These are phyloP conservation scores for Sphenopsis melanotis DNA, from an alignment of 2,797 vertebrate genomes.

Conservation along the genomic window DNA sequence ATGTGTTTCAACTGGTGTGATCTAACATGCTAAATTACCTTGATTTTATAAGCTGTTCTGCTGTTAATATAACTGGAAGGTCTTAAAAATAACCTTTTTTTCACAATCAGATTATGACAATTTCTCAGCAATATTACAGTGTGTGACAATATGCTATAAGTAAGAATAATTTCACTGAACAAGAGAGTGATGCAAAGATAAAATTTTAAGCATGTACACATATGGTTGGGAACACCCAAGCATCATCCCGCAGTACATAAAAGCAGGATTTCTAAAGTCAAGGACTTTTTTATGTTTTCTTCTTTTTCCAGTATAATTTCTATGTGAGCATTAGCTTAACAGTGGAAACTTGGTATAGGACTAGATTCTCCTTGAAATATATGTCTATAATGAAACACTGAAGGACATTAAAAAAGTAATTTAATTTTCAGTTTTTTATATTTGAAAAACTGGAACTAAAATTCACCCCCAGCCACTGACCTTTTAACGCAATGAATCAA, in stretches of 20 bases:
- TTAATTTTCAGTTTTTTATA: not conserved
- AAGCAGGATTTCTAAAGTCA: not conserved
- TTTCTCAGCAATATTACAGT: constrained; percentile 31
- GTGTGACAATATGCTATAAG: not conserved
- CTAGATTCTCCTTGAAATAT: not conserved
- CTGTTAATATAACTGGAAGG: not conserved
- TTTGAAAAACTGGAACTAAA: not conserved
- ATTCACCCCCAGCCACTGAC: not conserved
- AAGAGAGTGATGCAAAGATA: not conserved
- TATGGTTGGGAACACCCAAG: not conserved
- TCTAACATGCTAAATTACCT: constrained; percentile 12
- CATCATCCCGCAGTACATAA: not conserved
- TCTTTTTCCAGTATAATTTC: not conserved
- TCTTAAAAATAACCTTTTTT: not conserved
- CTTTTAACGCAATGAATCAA: not conserved
- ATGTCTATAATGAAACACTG: not conserved
- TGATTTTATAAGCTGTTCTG: constrained; percentile 6
- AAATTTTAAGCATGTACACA: not conserved
- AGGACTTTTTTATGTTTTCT: not conserved
- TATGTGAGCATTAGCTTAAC: not conserved
- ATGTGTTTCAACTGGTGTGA: not conserved
- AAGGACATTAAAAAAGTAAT: not conserved
- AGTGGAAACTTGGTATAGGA: not conserved
- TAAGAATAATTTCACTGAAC: not conserved
- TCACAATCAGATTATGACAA: not conserved